A percentile compares a stretch with the other conserved stretches of the same genome.
phyloP scores from a whole-genome alignment of 2,797 vertebrate species.

The Spinus pinus region DNA sequence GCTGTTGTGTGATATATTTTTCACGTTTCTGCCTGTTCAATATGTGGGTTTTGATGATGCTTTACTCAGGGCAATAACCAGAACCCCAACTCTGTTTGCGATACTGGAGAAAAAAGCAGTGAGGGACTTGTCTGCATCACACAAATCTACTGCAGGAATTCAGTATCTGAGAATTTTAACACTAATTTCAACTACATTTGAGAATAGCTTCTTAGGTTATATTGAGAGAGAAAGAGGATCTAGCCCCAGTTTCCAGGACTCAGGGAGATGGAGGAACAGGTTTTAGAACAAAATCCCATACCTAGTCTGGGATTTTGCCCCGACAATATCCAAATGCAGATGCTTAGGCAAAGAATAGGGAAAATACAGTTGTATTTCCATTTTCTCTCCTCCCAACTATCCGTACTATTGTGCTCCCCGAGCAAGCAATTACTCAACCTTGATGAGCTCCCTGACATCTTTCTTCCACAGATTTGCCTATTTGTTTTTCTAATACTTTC shows the following conservation, averaged over 20 bases:
- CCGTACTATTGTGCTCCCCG: accelerated
- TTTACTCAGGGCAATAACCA: not conserved
- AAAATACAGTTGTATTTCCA: not conserved
- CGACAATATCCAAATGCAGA: not conserved
- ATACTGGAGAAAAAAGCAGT: not conserved
- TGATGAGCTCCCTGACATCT: not conserved
- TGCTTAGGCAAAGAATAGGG: not conserved
- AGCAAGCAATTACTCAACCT: not conserved
- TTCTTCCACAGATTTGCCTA: not conserved
- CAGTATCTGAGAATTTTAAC: not conserved
- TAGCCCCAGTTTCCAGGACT: not conserved
- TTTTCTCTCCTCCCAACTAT: not conserved
- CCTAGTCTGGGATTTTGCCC: not conserved
- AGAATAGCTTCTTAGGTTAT: not conserved
- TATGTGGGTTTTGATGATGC: not conserved
- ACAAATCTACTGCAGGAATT: not conserved
- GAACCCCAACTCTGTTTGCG: not conserved
- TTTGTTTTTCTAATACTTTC: not conserved
- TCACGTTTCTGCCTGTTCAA: not conserved
- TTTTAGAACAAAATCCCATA: not conserved
- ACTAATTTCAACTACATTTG: not conserved
- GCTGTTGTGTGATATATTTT: not conserved
- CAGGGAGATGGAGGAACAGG: not conserved
- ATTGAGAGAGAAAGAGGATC: not conserved
- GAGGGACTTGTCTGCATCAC: not conserved